Evolutionary conservation across 2,888 invertebrate species (phyloP), one percentile per base, ranked within the genome.

Genomic region (Polyommatus icarus): DNA sequence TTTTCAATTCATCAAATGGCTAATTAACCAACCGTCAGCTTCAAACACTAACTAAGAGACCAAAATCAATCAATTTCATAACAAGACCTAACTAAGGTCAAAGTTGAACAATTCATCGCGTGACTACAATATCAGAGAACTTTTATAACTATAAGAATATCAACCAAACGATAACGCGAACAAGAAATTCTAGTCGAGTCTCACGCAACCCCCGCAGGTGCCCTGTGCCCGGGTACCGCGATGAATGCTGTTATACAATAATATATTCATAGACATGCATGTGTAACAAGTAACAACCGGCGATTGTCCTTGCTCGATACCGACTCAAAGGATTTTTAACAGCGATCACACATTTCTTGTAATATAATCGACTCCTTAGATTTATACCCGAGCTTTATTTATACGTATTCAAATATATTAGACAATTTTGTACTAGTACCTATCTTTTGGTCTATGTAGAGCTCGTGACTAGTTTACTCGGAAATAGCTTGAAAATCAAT

Each of bases 401-500:
- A 59, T 24, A n/a, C 18, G n/a, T 59, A 59, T 59, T 1, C 12
- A 67, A 4, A 67, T 15, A 15, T 29, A 32, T 15, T 67, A 67
- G 15, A 29, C 7, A 18, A 67, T 32, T 67, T 67, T 67, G 67
- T 15, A 29, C 12, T 67, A 29, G 29, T 18, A 67, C 15, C 18
- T 67, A 67, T 67, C 1, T 29, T 29, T 32, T 29, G 29, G 67
- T 29, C 6, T 67, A 36, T 73, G 73, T 24, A 73, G 46, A 77
- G 76, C 78, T 79, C 79, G 78, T 80, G 80, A 78, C 81, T 57
- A 57, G 36, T 77, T 32, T 20, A 88, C 89, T 85, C 90, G 89
- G 91, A 91, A 93, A 92, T 93, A 93, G 89, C 88, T 82, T 84
- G 86, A 84, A 90, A 93, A 93, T 93, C 92, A 92, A 93, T 93